Evolutionary conservation across 2,113 vertebrate genomes (phyloP), one percentile per base, ranked within the genome.

Genomic region (Platysteira castanea): DNA sequence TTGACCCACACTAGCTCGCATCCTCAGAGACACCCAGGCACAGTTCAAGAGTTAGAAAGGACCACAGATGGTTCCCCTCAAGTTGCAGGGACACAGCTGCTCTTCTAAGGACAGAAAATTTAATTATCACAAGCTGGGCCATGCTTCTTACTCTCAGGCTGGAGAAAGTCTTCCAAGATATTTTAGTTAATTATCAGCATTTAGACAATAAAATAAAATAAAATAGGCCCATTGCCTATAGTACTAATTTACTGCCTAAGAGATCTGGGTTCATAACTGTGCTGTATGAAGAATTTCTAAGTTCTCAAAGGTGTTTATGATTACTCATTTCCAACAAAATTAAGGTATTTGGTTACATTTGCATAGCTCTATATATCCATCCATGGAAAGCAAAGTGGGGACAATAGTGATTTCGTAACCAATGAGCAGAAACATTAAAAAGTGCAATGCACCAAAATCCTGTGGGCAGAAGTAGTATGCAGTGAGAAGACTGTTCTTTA

Each of bases 1-100:
- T 76, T 65, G 15, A 61, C 16, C 23, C 37, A 31, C 18, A 49
- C 2, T 15, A 61, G 6, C 33, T 65, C 3, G 0, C 0, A 0
- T 30, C 6, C 28, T 70, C 20, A 20, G 30, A 71, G 46, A n/a
- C 24, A 37, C 2, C 7, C 7, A 60, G 28, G 6, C 15, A 54
- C 6, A 54, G 15, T 52, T 81, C 39, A 63, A 28, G 22, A 11
- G 12, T 53, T 37, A 47, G 16, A 15, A 47, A 54, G 46, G 39
- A 70, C 4, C 30, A 50, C 20, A 37, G 14, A 11, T 26, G 10
- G 2, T 35, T 87, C 24, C 49, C 31, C 13, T 4, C 0, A 1
- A 82, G 30, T 23, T 35, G 2, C 33, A 42, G 42, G 24, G 23
- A 30, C 28, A 27, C 8, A 87, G 17, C 3, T n/a, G 22, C 21